These are phyloP conservation scores for Penaeus vannamei DNA, from an alignment of 1,140 invertebrate genomes.

Conservation along the genomic window DNA sequence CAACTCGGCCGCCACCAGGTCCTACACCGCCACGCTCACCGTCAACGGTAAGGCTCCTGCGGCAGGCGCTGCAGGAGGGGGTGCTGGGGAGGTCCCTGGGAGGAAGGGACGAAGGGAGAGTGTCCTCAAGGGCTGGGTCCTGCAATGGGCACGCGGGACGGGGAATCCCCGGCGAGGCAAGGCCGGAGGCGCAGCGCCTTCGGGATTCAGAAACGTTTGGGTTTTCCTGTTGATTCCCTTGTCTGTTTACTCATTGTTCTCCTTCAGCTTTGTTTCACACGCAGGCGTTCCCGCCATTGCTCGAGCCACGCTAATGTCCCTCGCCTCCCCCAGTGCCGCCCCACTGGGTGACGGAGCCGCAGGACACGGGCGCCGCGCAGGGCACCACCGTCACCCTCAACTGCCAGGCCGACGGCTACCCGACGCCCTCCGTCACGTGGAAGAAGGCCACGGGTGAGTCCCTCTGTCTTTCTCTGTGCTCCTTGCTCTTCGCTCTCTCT, in stretches of 20 bases:
- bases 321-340: constrained; percentile 84
- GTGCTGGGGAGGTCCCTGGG: too few relatives aligned
- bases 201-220: too few relatives aligned
- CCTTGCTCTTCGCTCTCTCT: not conserved
- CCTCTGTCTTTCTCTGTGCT: not conserved
- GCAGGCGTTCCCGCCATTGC: too few relatives aligned
- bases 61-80: constrained; percentile 64
- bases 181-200: too few relatives aligned
- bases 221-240: too few relatives aligned
- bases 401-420: constrained; percentile 96
- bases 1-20: constrained; percentile 74
- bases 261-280: too few relatives aligned
- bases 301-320: too few relatives aligned
- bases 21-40: constrained; percentile 73
- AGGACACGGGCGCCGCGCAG: constrained; percentile 94
- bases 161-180: too few relatives aligned
- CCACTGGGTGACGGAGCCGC: constrained; percentile 96
- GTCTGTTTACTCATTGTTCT: too few relatives aligned
- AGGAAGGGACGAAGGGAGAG: too few relatives aligned
- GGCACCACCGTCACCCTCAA: constrained; percentile 92
- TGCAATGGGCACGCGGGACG: too few relatives aligned
- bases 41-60: constrained; percentile 74
- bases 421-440: constrained; percentile 94
- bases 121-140: too few relatives aligned
- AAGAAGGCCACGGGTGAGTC: constrained; percentile 90